Conservation (phyloP, 2,113 vertebrate species). For the Corapipo altera region DNA sequence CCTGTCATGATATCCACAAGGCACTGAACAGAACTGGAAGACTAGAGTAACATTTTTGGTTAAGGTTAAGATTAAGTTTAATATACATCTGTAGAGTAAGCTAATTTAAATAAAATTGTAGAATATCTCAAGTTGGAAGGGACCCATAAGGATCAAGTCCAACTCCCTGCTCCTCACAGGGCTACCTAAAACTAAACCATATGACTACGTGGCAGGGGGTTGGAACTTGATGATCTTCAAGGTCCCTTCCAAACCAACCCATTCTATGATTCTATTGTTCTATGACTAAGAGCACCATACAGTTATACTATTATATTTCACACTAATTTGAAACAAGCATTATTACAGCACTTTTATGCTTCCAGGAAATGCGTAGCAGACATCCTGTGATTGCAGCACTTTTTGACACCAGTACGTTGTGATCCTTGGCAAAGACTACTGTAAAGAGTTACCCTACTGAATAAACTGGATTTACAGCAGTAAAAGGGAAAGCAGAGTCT, state of each 20-base stretch:
- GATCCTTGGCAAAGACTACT: not conserved
- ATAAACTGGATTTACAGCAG: not conserved
- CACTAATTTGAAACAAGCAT: not conserved
- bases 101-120: not conserved
- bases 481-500: not conserved
- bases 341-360: not conserved
- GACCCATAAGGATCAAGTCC: not conserved
- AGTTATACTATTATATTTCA: not conserved
- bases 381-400: not conserved
- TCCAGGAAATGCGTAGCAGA: not conserved
- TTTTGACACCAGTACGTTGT: not conserved
- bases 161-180: not conserved
- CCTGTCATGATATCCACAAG: not conserved
- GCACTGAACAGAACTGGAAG: not conserved
- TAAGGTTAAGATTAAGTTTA: not conserved
- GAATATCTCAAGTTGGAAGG: not conserved
- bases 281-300: not conserved
- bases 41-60: not conserved
- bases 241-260: not conserved
- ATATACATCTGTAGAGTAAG: not conserved
- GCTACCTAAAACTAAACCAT: not conserved
- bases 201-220: not conserved
- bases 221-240: not conserved
- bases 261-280: not conserved
- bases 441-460: not conserved